phyloP scores from a whole-genome alignment of 1,140 invertebrate genomes.

The Drosophila repleta region DNA sequence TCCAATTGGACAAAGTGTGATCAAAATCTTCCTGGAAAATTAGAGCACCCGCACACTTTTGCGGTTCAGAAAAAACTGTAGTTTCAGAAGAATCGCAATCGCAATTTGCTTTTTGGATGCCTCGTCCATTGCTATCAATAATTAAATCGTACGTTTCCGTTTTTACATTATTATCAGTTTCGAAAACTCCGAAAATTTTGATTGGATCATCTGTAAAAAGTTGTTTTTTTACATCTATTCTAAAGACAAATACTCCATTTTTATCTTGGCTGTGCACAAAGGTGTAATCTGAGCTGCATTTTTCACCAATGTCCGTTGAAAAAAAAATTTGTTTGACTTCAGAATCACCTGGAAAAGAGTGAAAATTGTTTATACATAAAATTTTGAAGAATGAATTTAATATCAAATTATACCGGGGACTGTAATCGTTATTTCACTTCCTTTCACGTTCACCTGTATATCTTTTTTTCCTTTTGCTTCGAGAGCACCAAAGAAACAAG shows the following conservation, averaged over 20 bases:
- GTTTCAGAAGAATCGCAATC: background rate
- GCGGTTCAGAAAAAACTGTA: background rate
- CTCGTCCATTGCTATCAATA: background rate
- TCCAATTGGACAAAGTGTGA: slow-evolving; percentile 1
- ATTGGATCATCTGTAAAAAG: slow-evolving; percentile 11
- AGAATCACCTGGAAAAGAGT: slow-evolving; percentile 3
- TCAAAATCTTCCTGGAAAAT: slow-evolving; percentile 41
- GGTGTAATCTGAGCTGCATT: background rate
- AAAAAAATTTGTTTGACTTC: slow-evolving; percentile 18
- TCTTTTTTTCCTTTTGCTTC: background rate
- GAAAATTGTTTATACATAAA: background rate
- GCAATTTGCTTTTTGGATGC: background rate
- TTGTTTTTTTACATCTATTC: background rate
- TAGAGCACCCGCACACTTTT: background rate
- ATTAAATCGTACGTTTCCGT: background rate
- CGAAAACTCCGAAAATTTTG: slow-evolving; percentile 1
- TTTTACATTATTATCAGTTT: background rate
- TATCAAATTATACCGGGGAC: background rate
- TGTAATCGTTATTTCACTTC: background rate
- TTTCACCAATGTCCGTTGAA: background rate
- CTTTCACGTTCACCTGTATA: background rate
- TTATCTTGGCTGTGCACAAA: background rate
- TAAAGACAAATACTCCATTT: background rate
- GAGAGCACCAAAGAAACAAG: background rate
- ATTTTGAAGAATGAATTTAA: background rate